Base-by-base conservation (phyloP, 2,888 invertebrate species). In the Gymnocheta viridis region DNA sequence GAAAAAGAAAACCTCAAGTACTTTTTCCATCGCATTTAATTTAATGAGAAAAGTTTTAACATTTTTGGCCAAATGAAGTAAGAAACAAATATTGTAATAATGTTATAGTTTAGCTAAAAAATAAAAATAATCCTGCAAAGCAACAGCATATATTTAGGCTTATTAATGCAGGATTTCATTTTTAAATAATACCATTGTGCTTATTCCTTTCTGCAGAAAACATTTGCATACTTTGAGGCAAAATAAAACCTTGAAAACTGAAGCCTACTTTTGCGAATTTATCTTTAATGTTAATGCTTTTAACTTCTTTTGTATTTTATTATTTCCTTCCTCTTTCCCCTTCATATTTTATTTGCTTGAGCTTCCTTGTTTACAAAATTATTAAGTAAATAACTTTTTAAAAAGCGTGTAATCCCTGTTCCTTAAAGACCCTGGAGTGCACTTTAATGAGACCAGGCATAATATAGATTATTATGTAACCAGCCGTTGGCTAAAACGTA, bases 321-420 rank as follows among this genome's bases (percentile, higher is more conserved):
- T 27, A 17, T 17, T 9, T 35, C 1, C n/a, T 44, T 29, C 1
- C 2, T 27, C 9, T 22, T 12, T 41, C 19, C 19, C 4, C 7
- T 17, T 22, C 4, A 14, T 12, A 3, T 56, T 19, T 29, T 19
- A n/a, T n/a, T n/a, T n/a, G n/a, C n/a, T 1, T 22, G 22, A 41
- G 9, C 12, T 35, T 32, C 3, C 4, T 51, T 35, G 6, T n/a
- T n/a, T 29, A 10, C 22, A n/a, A 49, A 24, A 64, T 64, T 44
- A 22, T 41, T 24, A 29, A 64, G 44, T 17, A 64, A 44, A 64
- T 29, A n/a, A 51, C 35, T 67, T 51, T 47, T 47, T 47, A 2
- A 64, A 70, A 27, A n/a, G 7, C 12, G n/a, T 38, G 41, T 29
- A 29, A 24, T 60, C 7, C 32, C 6, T 72, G 58, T 14, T 19